A percentile compares a stretch with the other conserved stretches of the same genome.
phyloP scores from a whole-genome alignment of 2,797 vertebrate genomes.

The Anniella stebbinsi region DNA sequence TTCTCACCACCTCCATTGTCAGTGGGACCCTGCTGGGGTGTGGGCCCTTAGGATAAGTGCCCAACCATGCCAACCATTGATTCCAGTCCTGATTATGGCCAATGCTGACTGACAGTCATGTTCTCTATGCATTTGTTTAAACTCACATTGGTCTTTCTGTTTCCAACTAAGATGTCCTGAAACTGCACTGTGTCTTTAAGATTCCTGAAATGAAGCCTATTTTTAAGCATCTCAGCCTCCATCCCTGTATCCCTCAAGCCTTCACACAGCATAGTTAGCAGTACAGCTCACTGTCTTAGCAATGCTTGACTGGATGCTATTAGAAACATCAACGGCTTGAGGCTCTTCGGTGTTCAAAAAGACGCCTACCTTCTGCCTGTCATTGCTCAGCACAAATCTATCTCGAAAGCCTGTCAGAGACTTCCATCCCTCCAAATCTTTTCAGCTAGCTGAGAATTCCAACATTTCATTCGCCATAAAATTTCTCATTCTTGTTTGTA shows the following conservation, averaged over 20 bases:
- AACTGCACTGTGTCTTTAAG: not conserved
- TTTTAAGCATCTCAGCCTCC: not conserved
- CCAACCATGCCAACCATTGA: too few relatives aligned
- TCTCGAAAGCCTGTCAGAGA: constrained; percentile 15
- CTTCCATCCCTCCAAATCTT: not conserved
- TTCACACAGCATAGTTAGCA: not conserved
- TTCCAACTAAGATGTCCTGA: not conserved
- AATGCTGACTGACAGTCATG: not conserved
- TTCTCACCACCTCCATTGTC: too few relatives aligned
- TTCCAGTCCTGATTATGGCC: not conserved
- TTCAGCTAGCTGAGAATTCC: not conserved
- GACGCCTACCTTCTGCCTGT: constrained; percentile 13
- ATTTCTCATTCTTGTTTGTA: not conserved
- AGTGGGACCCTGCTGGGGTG: too few relatives aligned
- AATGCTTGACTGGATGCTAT: constrained; percentile 20
- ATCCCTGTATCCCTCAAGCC: not conserved
- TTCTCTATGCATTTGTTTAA: not conserved
- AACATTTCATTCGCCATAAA: not conserved
- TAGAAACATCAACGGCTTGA: not conserved
- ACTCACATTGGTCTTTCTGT: not conserved
- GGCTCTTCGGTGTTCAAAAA: constrained; percentile 6
- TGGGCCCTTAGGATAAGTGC: too few relatives aligned
- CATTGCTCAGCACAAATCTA: constrained; percentile 19
- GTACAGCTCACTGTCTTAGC: constrained; percentile 19
- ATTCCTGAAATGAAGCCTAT: not conserved